These are phyloP conservation scores for Drosophila watanabei DNA, from an alignment of 1,140 invertebrate genomes.

Conservation along the genomic window DNA sequence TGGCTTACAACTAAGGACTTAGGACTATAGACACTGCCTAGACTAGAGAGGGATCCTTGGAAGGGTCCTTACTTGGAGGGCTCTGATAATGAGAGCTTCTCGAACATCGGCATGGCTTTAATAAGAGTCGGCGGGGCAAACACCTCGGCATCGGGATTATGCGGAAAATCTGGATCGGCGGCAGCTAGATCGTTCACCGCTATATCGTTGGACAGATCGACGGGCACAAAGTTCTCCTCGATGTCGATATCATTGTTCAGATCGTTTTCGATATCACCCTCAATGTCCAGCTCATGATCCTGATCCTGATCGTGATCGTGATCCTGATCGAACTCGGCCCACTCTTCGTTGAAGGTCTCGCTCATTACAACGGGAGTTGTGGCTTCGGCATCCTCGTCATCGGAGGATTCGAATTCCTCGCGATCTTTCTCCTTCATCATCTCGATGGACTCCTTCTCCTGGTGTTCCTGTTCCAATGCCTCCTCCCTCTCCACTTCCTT, in stretches of 20 bases:
- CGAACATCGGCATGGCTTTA: constrained; percentile 66
- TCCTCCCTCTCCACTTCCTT: constrained; percentile 40
- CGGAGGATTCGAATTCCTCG: constrained; percentile 71
- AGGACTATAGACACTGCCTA: constrained; percentile 27
- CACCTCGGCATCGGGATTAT: constrained; percentile 84
- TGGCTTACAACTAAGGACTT: constrained; percentile 46
- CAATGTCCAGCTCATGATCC: constrained; percentile 67
- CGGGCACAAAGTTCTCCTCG: constrained; percentile 62
- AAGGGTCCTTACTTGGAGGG: constrained; percentile 10
- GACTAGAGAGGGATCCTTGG: not conserved
- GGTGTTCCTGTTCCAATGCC: constrained; percentile 13
- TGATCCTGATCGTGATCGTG: constrained; percentile 1
- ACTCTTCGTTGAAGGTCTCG: constrained; percentile 74
- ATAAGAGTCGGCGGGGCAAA: constrained; percentile 47
- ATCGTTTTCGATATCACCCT: constrained; percentile 64
- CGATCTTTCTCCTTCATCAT: constrained; percentile 40
- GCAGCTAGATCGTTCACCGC: constrained; percentile 79
- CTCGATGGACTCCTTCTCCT: constrained; percentile 12
- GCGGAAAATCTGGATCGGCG: constrained; percentile 57
- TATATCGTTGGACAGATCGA: constrained; percentile 85
- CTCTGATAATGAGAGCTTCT: constrained; percentile 62
- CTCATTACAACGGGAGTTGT: constrained; percentile 63
- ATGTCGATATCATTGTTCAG: constrained; percentile 77
- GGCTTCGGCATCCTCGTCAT: constrained; percentile 59
- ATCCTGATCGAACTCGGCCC: constrained; percentile 57